Evolutionary conservation across 35 echinoderm and acorn worm species (phyloP).

Genomic region (Lytechinus pictus): DNA sequence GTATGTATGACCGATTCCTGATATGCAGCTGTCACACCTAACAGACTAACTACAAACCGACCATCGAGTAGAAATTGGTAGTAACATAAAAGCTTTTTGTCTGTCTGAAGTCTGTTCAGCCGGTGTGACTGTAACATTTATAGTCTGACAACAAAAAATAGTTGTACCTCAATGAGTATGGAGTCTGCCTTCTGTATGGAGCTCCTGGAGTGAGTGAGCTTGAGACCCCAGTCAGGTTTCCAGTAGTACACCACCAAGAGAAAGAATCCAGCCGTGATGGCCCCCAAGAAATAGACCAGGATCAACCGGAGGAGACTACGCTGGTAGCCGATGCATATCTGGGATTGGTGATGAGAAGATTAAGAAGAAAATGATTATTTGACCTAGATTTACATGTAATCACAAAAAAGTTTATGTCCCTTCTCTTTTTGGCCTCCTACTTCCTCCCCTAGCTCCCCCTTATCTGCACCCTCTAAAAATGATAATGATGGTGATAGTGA

Average conservation of each 20-base stretch:
- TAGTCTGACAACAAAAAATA: no score
- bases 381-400: no score
- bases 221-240: constrained; percentile 80
- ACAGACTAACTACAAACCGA: no score
- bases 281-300: constrained; percentile 56
- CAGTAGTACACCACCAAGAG: constrained; percentile 73
- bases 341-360: background rate
- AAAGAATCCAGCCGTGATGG: constrained; percentile 68
- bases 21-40: no score
- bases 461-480: background rate
- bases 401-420: no score
- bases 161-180: constrained; percentile 65
- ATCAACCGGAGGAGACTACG: constrained; percentile 41
- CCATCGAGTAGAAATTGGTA: no score
- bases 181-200: constrained; percentile 55
- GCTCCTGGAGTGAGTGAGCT: constrained; percentile 48
- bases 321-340: constrained; percentile 63
- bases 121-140: no score
- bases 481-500: background rate
- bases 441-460: no score
- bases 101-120: no score
- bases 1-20: no score
- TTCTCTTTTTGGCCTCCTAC: no score
- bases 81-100: no score
- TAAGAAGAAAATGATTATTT: background rate